Conservation (phyloP, 1,140 invertebrate species). For the Lasioglossum albipes region DNA sequence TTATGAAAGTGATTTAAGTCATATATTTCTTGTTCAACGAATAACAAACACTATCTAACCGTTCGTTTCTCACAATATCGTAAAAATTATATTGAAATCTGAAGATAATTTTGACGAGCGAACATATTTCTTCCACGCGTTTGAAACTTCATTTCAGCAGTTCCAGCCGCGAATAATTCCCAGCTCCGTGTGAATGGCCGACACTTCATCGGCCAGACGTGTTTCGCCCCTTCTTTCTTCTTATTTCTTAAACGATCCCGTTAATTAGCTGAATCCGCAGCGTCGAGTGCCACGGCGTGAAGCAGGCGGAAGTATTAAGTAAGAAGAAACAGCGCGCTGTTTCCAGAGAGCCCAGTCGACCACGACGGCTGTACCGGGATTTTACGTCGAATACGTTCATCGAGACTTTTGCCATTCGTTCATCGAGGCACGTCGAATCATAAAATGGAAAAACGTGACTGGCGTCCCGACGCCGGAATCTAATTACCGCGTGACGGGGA, state of each 20-base stretch:
- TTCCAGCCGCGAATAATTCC: background rate
- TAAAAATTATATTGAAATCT: too few relatives aligned
- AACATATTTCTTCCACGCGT: too few relatives aligned
- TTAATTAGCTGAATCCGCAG: conserved; percentile 16
- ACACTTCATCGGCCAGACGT: background rate
- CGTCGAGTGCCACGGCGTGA: background rate
- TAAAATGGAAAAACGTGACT: conserved; percentile 29
- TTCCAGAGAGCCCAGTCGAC: background rate
- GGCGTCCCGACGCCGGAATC: conserved; percentile 20
- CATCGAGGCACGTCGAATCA: conserved; percentile 7
- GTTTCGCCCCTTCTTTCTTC: background rate
- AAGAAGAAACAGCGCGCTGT: background rate
- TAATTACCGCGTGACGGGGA: conserved; percentile 16
- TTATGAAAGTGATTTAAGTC: too few relatives aligned
- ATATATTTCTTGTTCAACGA: too few relatives aligned
- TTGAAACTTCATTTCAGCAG: background rate
- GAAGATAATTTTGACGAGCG: too few relatives aligned
- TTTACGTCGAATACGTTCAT: background rate
- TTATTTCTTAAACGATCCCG: background rate
- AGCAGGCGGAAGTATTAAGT: background rate
- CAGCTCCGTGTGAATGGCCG: background rate
- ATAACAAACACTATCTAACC: too few relatives aligned
- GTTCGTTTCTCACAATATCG: too few relatives aligned
- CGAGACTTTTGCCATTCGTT: background rate
- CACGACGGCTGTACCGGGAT: background rate